phyloP scores from a whole-genome alignment of 2,113 vertebrate genomes.

The Pseudonaja textilis region DNA sequence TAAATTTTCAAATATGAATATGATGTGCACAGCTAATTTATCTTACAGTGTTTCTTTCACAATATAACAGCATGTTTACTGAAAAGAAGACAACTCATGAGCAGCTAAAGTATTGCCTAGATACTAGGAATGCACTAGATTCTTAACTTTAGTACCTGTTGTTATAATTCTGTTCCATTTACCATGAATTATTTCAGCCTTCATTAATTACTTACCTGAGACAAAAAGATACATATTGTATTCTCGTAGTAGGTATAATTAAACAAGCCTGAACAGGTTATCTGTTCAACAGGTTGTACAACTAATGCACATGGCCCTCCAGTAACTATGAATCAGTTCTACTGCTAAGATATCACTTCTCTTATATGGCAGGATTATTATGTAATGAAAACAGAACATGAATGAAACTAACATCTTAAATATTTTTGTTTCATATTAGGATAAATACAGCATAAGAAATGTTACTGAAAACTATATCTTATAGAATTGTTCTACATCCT shows the following conservation, averaged over 20 bases:
- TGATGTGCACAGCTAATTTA: neutral
- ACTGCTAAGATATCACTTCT: neutral
- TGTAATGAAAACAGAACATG: neutral
- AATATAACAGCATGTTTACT: slow-evolving; percentile 30
- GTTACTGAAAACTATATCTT: neutral
- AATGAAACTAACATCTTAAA: neutral
- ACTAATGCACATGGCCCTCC: neutral
- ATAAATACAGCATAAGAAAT: neutral
- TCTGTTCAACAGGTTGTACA: slow-evolving; percentile 38
- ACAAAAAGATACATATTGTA: slow-evolving; percentile 62
- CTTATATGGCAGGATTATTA: neutral
- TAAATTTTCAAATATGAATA: neutral
- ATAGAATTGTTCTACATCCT: neutral
- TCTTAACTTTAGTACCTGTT: slow-evolving; percentile 60
- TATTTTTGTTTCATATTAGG: neutral
- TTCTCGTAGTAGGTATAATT: slow-evolving; percentile 56
- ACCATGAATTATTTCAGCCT: slow-evolving; percentile 76
- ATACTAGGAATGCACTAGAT: slow-evolving; percentile 62
- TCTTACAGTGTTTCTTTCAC: slow-evolving; percentile 12
- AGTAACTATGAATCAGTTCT: neutral
- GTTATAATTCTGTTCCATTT: slow-evolving; percentile 68
- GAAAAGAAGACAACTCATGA: neutral
- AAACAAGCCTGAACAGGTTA: slow-evolving; percentile 26
- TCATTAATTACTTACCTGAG: slow-evolving; percentile 74
- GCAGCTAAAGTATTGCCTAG: neutral